Percentiles rank a stretch among this genome's conserved stretches.
Conservation (phyloP, 2,888 invertebrate genomes). For the Brenthis hecate region DNA sequence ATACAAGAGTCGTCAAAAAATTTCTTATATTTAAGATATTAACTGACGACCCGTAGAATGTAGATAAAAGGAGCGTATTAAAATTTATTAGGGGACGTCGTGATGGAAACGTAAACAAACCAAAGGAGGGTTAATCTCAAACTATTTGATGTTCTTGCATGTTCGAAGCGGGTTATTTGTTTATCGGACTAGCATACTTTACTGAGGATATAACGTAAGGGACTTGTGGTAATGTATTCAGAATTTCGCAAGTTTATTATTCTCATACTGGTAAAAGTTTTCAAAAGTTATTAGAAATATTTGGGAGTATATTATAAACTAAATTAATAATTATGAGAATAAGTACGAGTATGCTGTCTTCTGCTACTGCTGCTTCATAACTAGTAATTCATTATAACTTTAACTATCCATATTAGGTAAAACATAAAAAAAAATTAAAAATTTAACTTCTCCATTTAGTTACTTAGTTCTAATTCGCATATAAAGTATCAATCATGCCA, state of each 20-base stretch:
- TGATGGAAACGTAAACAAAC: constrained; percentile 53
- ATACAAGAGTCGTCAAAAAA: not conserved
- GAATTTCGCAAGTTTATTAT: constrained; percentile 60
- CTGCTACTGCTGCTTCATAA: too few species aligned
- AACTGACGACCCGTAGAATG: constrained; percentile 27
- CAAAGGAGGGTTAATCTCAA: constrained; percentile 61
- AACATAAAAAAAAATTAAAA: too few species aligned
- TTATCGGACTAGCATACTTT: constrained; percentile 55
- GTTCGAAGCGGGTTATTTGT: constrained; percentile 58
- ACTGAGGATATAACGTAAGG: constrained; percentile 46
- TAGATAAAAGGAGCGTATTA: constrained; percentile 63
- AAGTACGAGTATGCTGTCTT: too few species aligned
- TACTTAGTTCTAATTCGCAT: not conserved
- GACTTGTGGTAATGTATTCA: constrained; percentile 48
- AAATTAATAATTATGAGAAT: too few species aligned
- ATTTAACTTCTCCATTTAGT: too few species aligned
- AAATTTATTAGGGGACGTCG: constrained; percentile 62
- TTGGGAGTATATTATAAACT: too few species aligned
- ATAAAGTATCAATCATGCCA: not conserved
- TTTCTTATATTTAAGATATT: constrained; percentile 40
- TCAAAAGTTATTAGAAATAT: not conserved
- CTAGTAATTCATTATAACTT: too few species aligned
- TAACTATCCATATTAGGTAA: too few species aligned
- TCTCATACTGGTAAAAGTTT: not conserved
- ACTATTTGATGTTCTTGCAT: constrained; percentile 69